phyloP scores from a whole-genome alignment of 2,797 vertebrate genomes.

The Mormyrops boulengeri region DNA sequence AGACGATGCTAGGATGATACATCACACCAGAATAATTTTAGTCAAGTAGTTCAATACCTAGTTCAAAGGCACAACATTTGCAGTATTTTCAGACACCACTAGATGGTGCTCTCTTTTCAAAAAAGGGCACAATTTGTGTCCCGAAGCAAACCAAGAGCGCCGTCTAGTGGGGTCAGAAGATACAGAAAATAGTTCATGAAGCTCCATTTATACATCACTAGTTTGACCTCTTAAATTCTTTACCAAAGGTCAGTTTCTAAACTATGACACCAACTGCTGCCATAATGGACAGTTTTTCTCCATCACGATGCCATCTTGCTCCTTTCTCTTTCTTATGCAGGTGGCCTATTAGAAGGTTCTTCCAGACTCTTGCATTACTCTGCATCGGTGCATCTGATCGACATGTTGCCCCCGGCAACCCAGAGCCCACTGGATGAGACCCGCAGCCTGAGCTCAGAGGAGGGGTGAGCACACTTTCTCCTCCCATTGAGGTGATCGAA shows the following conservation, averaged over 20 bases:
- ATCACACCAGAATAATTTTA: not conserved
- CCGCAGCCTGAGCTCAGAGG: conserved; percentile 54
- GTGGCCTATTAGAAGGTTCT: conserved; percentile 49
- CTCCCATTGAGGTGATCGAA: not conserved
- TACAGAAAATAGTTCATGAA: not conserved
- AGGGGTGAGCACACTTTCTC: conserved; percentile 52
- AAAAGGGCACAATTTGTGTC: not conserved
- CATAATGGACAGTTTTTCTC: not conserved
- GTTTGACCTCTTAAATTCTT: not conserved
- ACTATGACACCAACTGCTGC: not conserved
- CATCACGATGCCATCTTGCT: not conserved
- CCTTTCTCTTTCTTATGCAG: not conserved
- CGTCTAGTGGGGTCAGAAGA: not conserved
- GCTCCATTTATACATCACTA: not conserved
- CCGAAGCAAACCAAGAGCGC: not conserved
- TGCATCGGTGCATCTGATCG: conserved; percentile 53
- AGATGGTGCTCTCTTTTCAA: not conserved
- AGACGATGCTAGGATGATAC: not conserved
- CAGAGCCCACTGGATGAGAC: conserved; percentile 46
- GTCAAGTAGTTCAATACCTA: not conserved
- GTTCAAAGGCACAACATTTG: not conserved
- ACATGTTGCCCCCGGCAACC: conserved; percentile 58
- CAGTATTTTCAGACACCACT: not conserved
- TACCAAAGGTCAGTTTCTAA: not conserved
- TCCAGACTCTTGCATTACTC: conserved; percentile 64